A percentile compares a stretch with the other conserved stretches of the same genome.
These are phyloP conservation scores for Lampris megalopsis DNA, from an alignment of 2,113 vertebrate genomes.

Conservation along the genomic window DNA sequence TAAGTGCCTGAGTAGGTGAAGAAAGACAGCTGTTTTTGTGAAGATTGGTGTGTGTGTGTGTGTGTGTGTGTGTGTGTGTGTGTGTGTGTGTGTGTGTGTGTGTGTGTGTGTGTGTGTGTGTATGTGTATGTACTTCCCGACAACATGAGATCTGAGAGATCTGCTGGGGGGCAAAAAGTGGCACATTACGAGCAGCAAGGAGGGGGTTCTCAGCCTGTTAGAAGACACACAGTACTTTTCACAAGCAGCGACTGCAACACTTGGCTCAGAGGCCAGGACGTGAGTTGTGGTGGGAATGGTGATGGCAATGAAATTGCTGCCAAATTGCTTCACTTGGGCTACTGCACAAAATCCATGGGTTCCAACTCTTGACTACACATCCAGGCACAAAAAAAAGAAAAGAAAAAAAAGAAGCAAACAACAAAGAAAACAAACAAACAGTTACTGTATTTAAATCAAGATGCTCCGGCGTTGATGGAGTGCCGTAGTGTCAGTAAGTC, in stretches of 20 bases:
- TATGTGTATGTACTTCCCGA: background rate
- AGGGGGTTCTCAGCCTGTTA: slow-evolving; percentile 12
- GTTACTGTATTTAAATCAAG: background rate
- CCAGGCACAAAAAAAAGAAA: background rate
- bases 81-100: slow-evolving; percentile 39
- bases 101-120: slow-evolving; percentile 1
- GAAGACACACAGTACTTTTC: slow-evolving; percentile 30
- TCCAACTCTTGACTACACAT: slow-evolving; percentile 17
- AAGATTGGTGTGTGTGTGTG: slow-evolving; percentile 26
- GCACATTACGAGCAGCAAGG: slow-evolving; percentile 25
- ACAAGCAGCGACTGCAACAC: slow-evolving; percentile 23
- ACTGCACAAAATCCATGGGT: slow-evolving; percentile 4
- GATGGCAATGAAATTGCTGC: slow-evolving; percentile 18
- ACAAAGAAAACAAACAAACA: background rate
- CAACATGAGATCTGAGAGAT: slow-evolving; percentile 12
- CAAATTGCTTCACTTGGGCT: background rate
- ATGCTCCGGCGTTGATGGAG: no score
- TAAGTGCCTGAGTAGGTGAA: slow-evolving; percentile 45
- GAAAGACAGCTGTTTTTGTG: slow-evolving; percentile 38
- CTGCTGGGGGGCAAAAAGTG: slow-evolving; percentile 16
- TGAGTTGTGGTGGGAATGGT: background rate
- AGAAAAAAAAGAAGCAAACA: slow-evolving; percentile 10
- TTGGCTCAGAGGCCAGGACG: slow-evolving; percentile 11
- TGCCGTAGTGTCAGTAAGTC: no score
- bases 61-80: slow-evolving; percentile 14